phyloP scores from a whole-genome alignment of 2,113 vertebrate species.

The Sarotherodon lohbergeri region DNA sequence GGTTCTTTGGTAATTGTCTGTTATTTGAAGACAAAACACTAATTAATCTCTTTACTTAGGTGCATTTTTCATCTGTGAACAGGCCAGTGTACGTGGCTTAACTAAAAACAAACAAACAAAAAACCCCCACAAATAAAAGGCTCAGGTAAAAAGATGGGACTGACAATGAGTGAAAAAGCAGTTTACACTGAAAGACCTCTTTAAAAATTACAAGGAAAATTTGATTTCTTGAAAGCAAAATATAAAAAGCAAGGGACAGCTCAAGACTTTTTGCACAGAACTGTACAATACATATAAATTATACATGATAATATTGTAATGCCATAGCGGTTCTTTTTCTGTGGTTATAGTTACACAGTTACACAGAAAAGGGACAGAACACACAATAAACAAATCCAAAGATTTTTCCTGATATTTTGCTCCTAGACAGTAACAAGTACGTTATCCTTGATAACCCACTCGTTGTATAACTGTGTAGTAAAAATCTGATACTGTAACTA shows the following conservation, averaged over 20 bases:
- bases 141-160: neutral
- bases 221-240: neutral
- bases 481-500: neutral
- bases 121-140: fast-evolving
- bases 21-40: neutral
- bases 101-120: neutral
- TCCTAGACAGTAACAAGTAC: neutral
- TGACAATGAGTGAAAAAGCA: neutral
- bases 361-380: neutral
- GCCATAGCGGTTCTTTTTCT: neutral
- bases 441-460: neutral
- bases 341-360: neutral
- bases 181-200: neutral
- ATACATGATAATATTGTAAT: neutral
- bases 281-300: neutral
- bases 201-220: neutral
- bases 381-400: neutral
- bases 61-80: neutral
- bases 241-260: neutral
- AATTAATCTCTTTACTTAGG: neutral
- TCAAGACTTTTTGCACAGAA: neutral
- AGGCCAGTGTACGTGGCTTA: neutral
- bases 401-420: neutral
- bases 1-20: neutral
- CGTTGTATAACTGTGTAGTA: neutral